Evolutionary conservation across 2,113 vertebrate genomes (phyloP).

Genomic region (Melospiza georgiana): DNA sequence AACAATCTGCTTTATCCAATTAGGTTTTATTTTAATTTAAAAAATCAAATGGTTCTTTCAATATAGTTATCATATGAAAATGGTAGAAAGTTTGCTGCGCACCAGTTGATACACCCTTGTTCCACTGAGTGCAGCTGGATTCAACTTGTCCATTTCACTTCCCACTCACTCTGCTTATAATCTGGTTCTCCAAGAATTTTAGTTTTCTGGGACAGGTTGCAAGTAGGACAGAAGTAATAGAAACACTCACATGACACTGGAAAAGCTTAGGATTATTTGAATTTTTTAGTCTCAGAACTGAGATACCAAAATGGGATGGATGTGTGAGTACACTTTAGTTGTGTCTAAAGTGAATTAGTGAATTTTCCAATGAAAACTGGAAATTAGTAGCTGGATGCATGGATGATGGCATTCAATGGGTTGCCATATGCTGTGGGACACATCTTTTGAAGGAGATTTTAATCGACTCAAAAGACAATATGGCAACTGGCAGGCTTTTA

Average conservation of each 20-base stretch:
- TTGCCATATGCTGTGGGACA: not conserved
- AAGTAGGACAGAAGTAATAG: not conserved
- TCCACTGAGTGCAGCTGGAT: not conserved
- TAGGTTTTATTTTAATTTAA: not conserved
- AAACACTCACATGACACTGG: not conserved
- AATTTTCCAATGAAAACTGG: not conserved
- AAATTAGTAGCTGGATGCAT: not conserved
- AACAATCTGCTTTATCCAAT: not conserved
- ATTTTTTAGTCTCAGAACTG: not conserved
- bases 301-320: not conserved
- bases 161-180: not conserved
- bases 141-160: not conserved
- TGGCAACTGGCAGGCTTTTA: constrained; percentile 59
- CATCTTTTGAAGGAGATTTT: constrained; percentile 46
- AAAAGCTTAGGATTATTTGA: not conserved
- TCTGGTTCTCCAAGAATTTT: constrained; percentile 38
- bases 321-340: not conserved
- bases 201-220: not conserved
- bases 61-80: not conserved
- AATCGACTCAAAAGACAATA: constrained; percentile 47
- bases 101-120: not conserved
- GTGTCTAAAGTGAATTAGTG: not conserved
- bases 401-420: not conserved
- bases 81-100: not conserved
- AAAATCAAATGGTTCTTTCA: not conserved